A percentile compares a stretch with the other conserved stretches of the same genome.
Conservation (phyloP, 2,113 vertebrate genomes). For the Chlamydotis undulata region DNA sequence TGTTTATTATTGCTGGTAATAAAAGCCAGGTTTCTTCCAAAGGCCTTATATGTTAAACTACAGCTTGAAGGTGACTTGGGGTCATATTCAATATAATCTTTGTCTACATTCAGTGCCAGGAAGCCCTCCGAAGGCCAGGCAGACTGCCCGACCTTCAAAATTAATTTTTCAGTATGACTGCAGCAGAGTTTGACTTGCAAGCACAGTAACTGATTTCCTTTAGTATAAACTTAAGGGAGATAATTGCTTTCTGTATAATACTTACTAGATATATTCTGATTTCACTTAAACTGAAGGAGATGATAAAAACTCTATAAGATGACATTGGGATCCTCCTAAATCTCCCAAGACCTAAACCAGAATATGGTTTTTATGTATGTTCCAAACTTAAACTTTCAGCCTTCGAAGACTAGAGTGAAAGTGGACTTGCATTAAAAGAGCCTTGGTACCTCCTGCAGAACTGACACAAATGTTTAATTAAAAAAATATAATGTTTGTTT, state of each 20-base stretch:
- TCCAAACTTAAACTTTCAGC: neutral
- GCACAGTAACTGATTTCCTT: neutral
- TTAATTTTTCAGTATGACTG: neutral
- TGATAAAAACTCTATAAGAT: neutral
- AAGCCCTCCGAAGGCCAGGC: neutral
- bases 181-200: neutral
- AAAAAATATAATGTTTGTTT: neutral
- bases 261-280: neutral
- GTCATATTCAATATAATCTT: neutral
- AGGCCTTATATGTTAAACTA: neutral
- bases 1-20: neutral
- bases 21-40: neutral
- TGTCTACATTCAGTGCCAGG: neutral
- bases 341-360: neutral
- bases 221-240: neutral
- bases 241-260: neutral
- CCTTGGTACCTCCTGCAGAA: neutral
- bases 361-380: neutral
- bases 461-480: neutral
- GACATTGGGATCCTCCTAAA: neutral
- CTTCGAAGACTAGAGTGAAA: neutral
- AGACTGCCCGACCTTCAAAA: neutral
- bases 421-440: neutral
- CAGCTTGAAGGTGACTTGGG: neutral
- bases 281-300: neutral